phyloP scores from a whole-genome alignment of 2,113 vertebrate genomes.

The Nyctibius bracteatus region DNA sequence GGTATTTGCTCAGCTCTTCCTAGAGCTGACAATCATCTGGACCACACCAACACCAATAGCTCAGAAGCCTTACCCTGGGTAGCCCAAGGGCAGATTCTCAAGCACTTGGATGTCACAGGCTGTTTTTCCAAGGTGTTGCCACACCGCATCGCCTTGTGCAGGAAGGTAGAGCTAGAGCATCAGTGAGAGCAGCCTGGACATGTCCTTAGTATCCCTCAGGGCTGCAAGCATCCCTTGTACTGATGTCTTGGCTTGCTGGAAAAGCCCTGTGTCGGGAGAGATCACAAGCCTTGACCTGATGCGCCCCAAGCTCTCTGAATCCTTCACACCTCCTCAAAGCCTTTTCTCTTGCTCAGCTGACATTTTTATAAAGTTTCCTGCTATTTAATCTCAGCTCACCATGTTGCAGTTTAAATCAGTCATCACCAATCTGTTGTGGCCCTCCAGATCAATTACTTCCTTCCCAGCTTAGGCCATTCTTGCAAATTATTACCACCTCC shows the following conservation, averaged over 20 bases:
- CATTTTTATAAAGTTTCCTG: constrained; percentile 33
- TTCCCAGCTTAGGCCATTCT: constrained; percentile 21
- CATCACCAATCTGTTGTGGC: neutral
- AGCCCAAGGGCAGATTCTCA: neutral
- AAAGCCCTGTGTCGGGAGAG: neutral
- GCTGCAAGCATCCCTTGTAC: neutral
- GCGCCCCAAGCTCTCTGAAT: neutral
- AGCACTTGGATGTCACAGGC: neutral
- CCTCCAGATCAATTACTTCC: constrained; percentile 30
- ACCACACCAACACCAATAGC: neutral
- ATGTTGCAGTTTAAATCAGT: constrained; percentile 13
- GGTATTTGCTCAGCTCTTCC: neutral
- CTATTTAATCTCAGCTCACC: neutral
- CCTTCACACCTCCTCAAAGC: constrained; percentile 27
- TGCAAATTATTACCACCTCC: constrained; percentile 44
- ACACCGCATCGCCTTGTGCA: neutral
- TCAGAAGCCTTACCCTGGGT: neutral
- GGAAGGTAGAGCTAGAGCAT: neutral
- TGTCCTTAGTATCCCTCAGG: neutral
- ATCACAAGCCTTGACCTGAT: neutral
- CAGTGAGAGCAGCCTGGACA: neutral
- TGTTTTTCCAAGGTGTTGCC: neutral
- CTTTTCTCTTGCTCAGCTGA: constrained; percentile 31
- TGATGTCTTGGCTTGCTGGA: neutral
- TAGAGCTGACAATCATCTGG: neutral